A percentile compares a stretch with the other conserved stretches of the same genome.
These are phyloP conservation scores for Percopsis omiscomaycus DNA, from an alignment of 2,797 vertebrate genomes.

Conservation along the genomic window DNA sequence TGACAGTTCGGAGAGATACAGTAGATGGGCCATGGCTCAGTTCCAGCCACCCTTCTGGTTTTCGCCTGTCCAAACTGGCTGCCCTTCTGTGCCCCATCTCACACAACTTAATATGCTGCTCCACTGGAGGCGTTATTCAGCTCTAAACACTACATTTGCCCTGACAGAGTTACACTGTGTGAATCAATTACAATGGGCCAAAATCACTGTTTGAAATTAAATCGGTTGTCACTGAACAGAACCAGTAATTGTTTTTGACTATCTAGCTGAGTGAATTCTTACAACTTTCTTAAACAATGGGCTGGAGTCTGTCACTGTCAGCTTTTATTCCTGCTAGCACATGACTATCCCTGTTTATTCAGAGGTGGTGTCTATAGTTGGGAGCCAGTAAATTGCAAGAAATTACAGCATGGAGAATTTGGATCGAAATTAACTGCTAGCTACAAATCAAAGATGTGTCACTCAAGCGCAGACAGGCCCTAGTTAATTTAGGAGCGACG, in stretches of 20 bases:
- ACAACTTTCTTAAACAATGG: constrained; percentile 42
- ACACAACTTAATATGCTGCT: constrained; percentile 56
- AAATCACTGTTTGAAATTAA: constrained; percentile 53
- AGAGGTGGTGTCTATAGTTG: constrained; percentile 33
- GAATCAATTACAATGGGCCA: constrained; percentile 65
- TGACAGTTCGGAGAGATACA: constrained; percentile 71
- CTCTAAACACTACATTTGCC: constrained; percentile 54
- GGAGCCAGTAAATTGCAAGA: constrained; percentile 52
- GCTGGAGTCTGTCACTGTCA: constrained; percentile 34
- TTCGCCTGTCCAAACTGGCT: constrained; percentile 62
- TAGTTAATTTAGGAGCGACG: constrained; percentile 73
- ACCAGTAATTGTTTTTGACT: constrained; percentile 59
- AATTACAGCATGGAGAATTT: constrained; percentile 68
- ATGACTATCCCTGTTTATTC: constrained; percentile 51
- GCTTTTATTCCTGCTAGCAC: constrained; percentile 47
- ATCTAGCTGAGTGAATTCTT: constrained; percentile 45
- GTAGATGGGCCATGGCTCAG: constrained; percentile 69
- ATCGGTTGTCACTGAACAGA: constrained; percentile 48
- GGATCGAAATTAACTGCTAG: constrained; percentile 76
- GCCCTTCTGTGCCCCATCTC: constrained; percentile 58
- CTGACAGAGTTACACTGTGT: constrained; percentile 59
- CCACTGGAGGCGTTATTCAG: constrained; percentile 2
- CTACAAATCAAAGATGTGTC: constrained; percentile 79
- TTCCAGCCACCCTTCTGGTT: constrained; percentile 66
- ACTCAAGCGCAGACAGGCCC: constrained; percentile 68